Evolutionary conservation across 2,888 invertebrate species (phyloP).

Genomic region (Tipula vernalis): DNA sequence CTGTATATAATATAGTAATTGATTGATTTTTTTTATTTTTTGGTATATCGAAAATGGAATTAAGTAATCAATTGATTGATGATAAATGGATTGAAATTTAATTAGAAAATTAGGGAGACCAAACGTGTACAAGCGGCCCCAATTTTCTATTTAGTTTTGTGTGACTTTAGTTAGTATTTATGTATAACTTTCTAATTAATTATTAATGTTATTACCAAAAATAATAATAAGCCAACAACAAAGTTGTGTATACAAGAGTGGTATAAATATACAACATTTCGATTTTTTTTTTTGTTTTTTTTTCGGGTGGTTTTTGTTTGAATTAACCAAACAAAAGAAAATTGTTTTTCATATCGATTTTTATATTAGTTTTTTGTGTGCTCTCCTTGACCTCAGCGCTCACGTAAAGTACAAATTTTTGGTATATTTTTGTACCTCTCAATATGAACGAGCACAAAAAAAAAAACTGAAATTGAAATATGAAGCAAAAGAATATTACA

Average conservation of each 20-base stretch:
- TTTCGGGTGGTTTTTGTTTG: not conserved
- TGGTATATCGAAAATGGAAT: not conserved
- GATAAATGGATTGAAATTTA: constrained; percentile 4
- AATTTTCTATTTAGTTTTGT: not conserved
- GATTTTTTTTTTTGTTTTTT: not conserved
- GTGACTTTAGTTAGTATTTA: not conserved
- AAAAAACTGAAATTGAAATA: not conserved
- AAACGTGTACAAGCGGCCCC: not conserved
- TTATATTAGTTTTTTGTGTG: not conserved
- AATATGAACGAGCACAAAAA: not conserved
- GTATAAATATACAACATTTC: not conserved
- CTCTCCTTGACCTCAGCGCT: not conserved
- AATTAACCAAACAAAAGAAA: not conserved
- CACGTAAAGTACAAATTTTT: not conserved
- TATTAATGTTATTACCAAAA: not conserved
- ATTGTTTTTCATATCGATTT: not conserved
- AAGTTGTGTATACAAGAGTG: not conserved
- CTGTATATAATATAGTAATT: not conserved
- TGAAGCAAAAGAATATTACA: not conserved
- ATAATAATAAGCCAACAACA: not conserved
- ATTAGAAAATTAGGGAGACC: not conserved
- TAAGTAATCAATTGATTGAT: not conserved
- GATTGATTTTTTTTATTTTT: not conserved
- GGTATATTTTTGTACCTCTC: not conserved
- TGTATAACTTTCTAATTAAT: not conserved